Evolutionary conservation across 2,797 vertebrate genomes (phyloP).

Genomic region (Pelobates cultripes): DNA sequence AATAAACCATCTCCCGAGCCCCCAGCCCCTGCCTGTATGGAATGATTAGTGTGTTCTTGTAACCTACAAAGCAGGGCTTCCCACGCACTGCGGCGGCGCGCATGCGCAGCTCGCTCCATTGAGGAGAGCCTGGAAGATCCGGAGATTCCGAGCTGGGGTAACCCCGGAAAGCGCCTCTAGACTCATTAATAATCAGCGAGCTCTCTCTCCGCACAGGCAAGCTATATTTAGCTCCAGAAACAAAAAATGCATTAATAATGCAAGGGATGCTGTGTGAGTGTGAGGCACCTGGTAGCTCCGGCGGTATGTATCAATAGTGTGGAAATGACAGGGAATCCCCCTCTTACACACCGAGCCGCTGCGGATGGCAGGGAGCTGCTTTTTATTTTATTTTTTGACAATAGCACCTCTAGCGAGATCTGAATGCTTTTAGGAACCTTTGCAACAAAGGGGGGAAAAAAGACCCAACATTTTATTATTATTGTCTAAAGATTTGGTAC

Average conservation of each 20-base stretch:
- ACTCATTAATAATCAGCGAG: slow-evolving; percentile 44
- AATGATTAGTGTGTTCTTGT: slow-evolving; percentile 31
- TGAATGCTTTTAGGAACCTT: background rate
- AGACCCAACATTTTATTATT: too few species aligned
- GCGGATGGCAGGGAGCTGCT: background rate
- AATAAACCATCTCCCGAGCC: background rate
- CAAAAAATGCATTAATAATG: slow-evolving; percentile 60
- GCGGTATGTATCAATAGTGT: slow-evolving; percentile 16
- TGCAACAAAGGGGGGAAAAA: too few species aligned
- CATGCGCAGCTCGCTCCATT: slow-evolving; percentile 3
- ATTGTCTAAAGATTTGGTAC: background rate
- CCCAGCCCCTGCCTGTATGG: slow-evolving; percentile 14
- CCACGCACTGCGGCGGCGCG: slow-evolving; percentile 39
- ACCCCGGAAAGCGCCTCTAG: slow-evolving; percentile 32
- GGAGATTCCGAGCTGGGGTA: slow-evolving; percentile 50
- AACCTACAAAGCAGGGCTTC: slow-evolving; percentile 10
- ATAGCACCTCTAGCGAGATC: slow-evolving; percentile 15
- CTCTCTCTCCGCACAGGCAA: background rate
- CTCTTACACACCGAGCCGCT: background rate
- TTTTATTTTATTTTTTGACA: background rate
- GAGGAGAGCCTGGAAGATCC: slow-evolving; percentile 10
- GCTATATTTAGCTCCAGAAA: slow-evolving; percentile 59
- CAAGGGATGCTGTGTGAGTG: slow-evolving; percentile 55
- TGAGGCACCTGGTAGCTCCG: slow-evolving; percentile 6
- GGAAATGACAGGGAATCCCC: slow-evolving; percentile 38